Conservation (phyloP, 2,113 vertebrate species). For the Eulemur rufifrons region DNA sequence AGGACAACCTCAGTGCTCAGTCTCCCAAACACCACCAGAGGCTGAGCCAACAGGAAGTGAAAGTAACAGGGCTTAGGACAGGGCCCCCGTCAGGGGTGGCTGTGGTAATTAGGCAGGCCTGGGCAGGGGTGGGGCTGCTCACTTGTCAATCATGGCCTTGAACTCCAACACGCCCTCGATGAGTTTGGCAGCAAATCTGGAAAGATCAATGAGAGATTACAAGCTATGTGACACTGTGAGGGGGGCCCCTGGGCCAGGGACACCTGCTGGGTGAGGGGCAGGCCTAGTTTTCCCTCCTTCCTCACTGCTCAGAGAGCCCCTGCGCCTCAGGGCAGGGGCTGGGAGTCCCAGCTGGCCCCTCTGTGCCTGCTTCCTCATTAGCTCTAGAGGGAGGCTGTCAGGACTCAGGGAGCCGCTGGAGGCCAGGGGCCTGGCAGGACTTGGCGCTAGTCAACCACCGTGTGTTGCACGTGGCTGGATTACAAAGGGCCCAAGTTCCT, state of each 20-base stretch:
- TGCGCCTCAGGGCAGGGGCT: neutral
- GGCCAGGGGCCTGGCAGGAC: neutral
- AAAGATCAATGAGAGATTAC: constrained; percentile 13
- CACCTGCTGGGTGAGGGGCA: neutral
- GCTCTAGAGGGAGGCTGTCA: neutral
- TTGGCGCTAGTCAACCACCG: no score
- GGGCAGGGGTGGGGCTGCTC: constrained; percentile 76
- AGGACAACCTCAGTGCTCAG: neutral
- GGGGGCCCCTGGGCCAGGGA: neutral
- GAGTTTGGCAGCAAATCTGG: constrained; percentile 96
- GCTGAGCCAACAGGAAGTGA: constrained; percentile 19
- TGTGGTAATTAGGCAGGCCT: neutral
- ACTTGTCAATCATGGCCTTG: constrained; percentile 97
- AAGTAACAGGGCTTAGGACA: neutral
- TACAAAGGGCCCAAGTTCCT: neutral
- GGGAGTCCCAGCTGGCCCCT: neutral
- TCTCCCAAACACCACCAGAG: neutral
- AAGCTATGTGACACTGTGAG: neutral
- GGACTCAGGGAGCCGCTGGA: neutral
- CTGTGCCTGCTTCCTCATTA: neutral
- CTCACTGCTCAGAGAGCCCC: neutral
- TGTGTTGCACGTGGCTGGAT: neutral
- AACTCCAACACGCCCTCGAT: constrained; percentile 97
- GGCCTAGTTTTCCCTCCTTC: neutral
- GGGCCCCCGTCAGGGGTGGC: neutral